Conservation (phyloP, 1,140 invertebrate species). For the Drosophila obscura region DNA sequence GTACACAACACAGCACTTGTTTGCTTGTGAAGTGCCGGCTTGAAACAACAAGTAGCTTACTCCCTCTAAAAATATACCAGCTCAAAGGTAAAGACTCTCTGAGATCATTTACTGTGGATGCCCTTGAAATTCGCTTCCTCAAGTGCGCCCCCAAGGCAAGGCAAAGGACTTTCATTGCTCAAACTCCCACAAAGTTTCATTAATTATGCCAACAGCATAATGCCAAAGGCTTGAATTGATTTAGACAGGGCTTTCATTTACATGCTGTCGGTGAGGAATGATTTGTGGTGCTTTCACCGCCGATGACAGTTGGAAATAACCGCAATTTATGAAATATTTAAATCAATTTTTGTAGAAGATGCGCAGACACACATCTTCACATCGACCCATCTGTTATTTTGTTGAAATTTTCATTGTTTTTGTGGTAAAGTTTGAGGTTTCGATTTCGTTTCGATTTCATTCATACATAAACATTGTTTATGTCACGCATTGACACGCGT, state of each 20-base stretch:
- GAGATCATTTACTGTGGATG: no score
- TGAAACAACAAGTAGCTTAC: slow-evolving; percentile 27
- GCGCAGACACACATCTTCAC: neutral
- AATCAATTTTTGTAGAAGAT: slow-evolving; percentile 15
- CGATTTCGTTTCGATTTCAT: slow-evolving; percentile 1
- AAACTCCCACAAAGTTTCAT: slow-evolving; percentile 5
- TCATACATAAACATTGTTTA: slow-evolving; percentile 54
- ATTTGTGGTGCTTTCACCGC: neutral
- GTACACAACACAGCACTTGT: slow-evolving; percentile 10
- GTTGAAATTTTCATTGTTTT: slow-evolving; percentile 16
- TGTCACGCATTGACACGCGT: slow-evolving; percentile 58
- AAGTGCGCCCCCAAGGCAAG: slow-evolving; percentile 5
- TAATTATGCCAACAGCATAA: slow-evolving; percentile 33
- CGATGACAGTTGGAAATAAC: neutral
- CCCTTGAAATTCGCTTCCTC: no score
- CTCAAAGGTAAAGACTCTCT: no score
- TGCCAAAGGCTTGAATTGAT: slow-evolving; percentile 18
- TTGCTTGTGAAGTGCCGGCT: slow-evolving; percentile 46
- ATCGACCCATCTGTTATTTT: slow-evolving; percentile 36
- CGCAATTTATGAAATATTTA: slow-evolving; percentile 21
- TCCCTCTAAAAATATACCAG: neutral
- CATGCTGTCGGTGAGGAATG: no score
- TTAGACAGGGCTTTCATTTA: neutral
- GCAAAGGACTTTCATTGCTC: slow-evolving; percentile 6
- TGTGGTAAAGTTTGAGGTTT: neutral